phyloP scores from a whole-genome alignment of 1,140 invertebrate genomes.

The Penaeus vannamei region DNA sequence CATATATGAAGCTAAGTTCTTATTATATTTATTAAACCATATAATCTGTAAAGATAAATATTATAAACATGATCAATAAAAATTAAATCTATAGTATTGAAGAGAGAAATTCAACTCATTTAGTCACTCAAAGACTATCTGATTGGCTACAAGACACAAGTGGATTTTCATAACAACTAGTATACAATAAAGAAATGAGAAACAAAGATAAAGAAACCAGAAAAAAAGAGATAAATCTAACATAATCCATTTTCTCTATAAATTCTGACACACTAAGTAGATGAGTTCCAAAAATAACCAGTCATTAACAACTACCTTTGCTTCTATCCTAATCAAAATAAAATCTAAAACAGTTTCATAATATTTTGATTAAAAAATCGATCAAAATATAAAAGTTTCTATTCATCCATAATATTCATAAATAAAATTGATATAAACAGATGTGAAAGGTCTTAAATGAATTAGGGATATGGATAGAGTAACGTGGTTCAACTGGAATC shows the following conservation, averaged over 20 bases:
- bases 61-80: constrained; percentile 61
- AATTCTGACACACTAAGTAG: too few species aligned
- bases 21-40: constrained; percentile 92
- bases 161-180: too few species aligned
- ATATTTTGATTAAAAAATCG: neutral
- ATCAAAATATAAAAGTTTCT: too few species aligned
- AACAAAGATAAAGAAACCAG: too few species aligned
- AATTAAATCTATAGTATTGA: constrained; percentile 38
- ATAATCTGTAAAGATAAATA: constrained; percentile 73
- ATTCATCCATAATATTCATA: too few species aligned
- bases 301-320: neutral
- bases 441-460: neutral
- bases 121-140: too few species aligned
- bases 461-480: neutral
- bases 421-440: too few species aligned
- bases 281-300: too few species aligned
- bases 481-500: constrained; percentile 19
- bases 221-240: too few species aligned
- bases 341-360: neutral
- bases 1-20: constrained; percentile 91
- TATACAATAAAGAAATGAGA: too few species aligned
- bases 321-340: neutral
- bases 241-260: too few species aligned
- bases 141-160: too few species aligned
- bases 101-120: neutral